Conservation (phyloP, 1,140 invertebrate genomes). For the Platorchestia sp. region DNA sequence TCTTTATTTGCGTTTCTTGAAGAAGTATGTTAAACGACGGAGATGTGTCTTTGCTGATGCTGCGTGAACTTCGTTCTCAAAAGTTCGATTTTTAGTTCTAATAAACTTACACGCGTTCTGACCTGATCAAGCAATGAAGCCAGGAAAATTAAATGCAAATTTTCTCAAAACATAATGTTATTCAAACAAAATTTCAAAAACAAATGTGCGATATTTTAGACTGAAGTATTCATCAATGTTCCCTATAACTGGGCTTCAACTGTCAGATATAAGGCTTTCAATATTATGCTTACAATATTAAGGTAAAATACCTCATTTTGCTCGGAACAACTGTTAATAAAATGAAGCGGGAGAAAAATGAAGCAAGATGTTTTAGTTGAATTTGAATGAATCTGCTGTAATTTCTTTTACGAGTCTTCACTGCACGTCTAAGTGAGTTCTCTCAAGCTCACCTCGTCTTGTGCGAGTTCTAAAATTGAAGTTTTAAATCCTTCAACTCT, state of each 20-base stretch:
- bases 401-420: neutral
- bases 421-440: neutral
- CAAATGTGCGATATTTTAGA: neutral
- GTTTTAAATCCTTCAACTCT: neutral
- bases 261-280: neutral
- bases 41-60: neutral
- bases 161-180: neutral
- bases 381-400: neutral
- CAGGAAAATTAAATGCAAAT: neutral
- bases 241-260: neutral
- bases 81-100: neutral
- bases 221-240: neutral
- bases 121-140: neutral
- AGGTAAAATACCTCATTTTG: no score
- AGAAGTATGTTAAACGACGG: neutral
- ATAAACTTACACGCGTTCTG: neutral
- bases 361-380: neutral
- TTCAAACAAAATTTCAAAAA: neutral
- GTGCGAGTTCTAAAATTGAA: neutral
- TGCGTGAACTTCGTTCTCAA: neutral
- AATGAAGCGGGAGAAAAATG: neutral
- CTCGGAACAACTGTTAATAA: neutral
- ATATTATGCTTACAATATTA: no score
- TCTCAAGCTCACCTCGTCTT: neutral
- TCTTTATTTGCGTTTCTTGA: neutral